A percentile compares a stretch with the other conserved stretches of the same genome.
These are phyloP conservation scores for Lepidonotus clava DNA, from an alignment of 2,888 invertebrate species.

Conservation along the genomic window DNA sequence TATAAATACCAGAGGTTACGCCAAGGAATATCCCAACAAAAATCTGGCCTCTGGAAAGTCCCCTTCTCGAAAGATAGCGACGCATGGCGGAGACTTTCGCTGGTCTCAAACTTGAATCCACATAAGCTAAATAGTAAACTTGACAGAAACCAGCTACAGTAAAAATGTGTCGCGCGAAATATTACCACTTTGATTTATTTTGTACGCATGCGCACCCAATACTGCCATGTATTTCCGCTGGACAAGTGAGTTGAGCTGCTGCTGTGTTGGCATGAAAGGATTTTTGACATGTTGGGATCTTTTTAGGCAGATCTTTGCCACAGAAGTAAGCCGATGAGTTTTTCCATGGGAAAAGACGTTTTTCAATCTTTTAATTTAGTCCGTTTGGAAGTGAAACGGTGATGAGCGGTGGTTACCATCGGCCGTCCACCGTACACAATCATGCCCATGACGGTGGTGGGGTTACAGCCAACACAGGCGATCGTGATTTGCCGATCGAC, in stretches of 20 bases:
- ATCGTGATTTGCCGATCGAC: conserved; percentile 54
- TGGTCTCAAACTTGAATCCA: neutral
- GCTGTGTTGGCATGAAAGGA: conserved; percentile 1
- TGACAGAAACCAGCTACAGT: neutral
- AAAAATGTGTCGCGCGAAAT: neutral
- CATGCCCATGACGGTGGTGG: neutral
- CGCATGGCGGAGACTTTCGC: neutral
- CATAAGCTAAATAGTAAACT: neutral
- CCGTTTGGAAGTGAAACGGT: conserved; percentile 33
- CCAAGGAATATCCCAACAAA: neutral
- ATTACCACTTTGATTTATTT: no score
- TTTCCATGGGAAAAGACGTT: neutral
- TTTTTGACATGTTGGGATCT: neutral
- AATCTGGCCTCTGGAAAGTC: neutral
- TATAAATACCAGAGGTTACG: neutral
- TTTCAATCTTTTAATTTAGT: neutral
- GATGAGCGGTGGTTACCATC: conserved; percentile 61
- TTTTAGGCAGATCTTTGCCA: neutral
- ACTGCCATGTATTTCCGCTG: conserved; percentile 69
- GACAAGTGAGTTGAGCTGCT: neutral
- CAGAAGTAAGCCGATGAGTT: neutral
- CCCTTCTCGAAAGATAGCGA: neutral
- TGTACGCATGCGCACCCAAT: conserved; percentile 36
- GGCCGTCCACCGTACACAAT: conserved; percentile 17
- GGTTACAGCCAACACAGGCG: neutral